These are phyloP conservation scores for Toxotes jaculatrix DNA, from an alignment of 2,113 vertebrate species.

Conservation along the genomic window DNA sequence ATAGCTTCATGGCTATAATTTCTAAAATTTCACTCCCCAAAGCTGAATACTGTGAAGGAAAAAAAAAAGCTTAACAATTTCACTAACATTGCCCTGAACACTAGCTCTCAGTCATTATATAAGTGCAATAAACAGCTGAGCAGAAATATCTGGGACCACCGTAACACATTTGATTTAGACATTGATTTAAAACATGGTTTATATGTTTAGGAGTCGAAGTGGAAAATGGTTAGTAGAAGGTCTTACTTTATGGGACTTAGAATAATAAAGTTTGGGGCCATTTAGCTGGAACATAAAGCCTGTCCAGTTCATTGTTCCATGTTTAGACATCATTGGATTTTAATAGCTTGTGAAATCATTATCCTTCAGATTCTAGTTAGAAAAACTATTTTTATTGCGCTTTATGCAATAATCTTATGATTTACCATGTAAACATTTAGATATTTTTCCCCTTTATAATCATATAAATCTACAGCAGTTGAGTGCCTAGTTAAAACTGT, in stretches of 20 bases:
- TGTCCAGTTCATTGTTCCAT: slow-evolving; percentile 4
- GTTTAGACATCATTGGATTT: neutral
- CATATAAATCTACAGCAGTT: slow-evolving; percentile 27
- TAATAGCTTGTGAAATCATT: slow-evolving; percentile 27
- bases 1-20: slow-evolving; percentile 23
- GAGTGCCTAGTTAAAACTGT: slow-evolving; percentile 57
- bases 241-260: neutral
- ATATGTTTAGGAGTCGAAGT: neutral
- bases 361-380: slow-evolving; percentile 31
- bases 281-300: slow-evolving; percentile 22
- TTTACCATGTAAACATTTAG: slow-evolving; percentile 82
- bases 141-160: slow-evolving; percentile 29
- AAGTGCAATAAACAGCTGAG: slow-evolving; percentile 71
- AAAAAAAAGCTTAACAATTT: slow-evolving; percentile 18
- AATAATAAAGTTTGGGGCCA: slow-evolving; percentile 15
- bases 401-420: slow-evolving; percentile 69
- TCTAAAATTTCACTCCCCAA: slow-evolving; percentile 49
- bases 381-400: slow-evolving; percentile 66
- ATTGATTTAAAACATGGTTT: neutral
- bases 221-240: neutral
- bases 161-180: neutral
- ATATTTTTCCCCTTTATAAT: slow-evolving; percentile 15
- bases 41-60: slow-evolving; percentile 69
- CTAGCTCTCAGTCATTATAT: slow-evolving; percentile 49
- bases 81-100: slow-evolving; percentile 64